A percentile compares a stretch with the other conserved stretches of the same genome.
Conservation (phyloP, 2,113 vertebrate species). For the Corynorhinus townsendii region DNA sequence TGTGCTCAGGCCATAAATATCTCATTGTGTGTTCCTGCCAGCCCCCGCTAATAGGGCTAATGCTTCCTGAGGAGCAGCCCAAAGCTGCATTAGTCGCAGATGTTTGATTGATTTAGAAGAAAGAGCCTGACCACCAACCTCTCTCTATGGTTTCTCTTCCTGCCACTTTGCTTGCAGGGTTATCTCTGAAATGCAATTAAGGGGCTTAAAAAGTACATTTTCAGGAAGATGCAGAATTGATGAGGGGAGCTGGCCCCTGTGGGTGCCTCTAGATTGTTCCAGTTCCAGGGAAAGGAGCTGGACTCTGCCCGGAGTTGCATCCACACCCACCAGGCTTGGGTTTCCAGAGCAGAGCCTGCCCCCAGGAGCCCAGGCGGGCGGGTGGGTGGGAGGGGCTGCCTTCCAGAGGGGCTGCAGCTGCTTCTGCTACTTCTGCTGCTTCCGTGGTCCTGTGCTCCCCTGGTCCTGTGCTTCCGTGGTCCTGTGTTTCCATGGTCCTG, state of each 20-base stretch:
- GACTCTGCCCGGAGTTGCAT: not conserved
- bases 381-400: not conserved
- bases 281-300: constrained; percentile 69
- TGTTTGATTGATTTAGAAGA: constrained; percentile 97
- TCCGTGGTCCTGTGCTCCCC: too few species aligned
- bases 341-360: not conserved
- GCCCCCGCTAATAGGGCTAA: constrained; percentile 95
- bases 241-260: constrained; percentile 83
- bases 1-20: constrained; percentile 87
- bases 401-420: not conserved
- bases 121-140: constrained; percentile 87
- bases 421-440: not conserved
- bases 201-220: constrained; percentile 97
- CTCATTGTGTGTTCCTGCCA: constrained; percentile 90
- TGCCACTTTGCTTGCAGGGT: constrained; percentile 93
- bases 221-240: constrained; percentile 95
- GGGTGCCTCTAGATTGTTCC: constrained; percentile 78
- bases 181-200: constrained; percentile 99
- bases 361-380: not conserved
- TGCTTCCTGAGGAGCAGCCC: constrained; percentile 98
- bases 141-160: constrained; percentile 92
- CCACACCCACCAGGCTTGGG: constrained; percentile 22
- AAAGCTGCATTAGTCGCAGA: constrained; percentile 95
- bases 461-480: too few species aligned
- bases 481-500: too few species aligned